Percentiles rank a stretch among this genome's conserved stretches.
Conservation (phyloP, 2,888 invertebrate genomes). For the Perizoma affinitatum region DNA sequence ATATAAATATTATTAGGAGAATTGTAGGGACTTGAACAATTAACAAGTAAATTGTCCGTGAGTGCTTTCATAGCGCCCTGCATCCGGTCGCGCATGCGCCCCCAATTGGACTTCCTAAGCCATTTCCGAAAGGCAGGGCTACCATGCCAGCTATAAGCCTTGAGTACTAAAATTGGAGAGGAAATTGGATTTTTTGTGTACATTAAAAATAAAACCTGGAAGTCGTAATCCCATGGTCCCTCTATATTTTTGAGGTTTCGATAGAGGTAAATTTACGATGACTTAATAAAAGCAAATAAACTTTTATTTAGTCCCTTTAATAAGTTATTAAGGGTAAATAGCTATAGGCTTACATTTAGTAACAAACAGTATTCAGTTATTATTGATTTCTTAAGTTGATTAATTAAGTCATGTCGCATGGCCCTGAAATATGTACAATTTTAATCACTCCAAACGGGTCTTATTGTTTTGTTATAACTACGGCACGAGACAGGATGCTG, state of each 20-base stretch:
- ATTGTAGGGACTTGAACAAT: slow-evolving; percentile 46
- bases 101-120: slow-evolving; percentile 83
- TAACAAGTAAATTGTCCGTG: slow-evolving; percentile 64
- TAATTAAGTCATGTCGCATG: not conserved
- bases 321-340: no score
- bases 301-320: no score
- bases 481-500: slow-evolving; percentile 81
- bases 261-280: no score
- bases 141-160: slow-evolving; percentile 13
- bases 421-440: slow-evolving; percentile 41
- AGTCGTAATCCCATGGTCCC: not conserved
- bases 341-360: no score
- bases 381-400: no score
- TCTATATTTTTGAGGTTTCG: not conserved
- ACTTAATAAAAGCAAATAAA: no score
- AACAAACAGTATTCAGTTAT: no score
- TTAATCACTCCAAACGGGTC: slow-evolving; percentile 68
- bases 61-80: slow-evolving; percentile 75
- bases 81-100: slow-evolving; percentile 75
- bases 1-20: slow-evolving; percentile 24
- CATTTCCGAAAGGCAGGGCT: slow-evolving; percentile 71
- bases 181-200: slow-evolving; percentile 21
- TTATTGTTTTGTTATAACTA: slow-evolving; percentile 82
- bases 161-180: slow-evolving; percentile 39
- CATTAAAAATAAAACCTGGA: slow-evolving; percentile 1